Base-by-base conservation (phyloP, 2,113 vertebrate genomes). In the Himantopus leucocephalus region DNA sequence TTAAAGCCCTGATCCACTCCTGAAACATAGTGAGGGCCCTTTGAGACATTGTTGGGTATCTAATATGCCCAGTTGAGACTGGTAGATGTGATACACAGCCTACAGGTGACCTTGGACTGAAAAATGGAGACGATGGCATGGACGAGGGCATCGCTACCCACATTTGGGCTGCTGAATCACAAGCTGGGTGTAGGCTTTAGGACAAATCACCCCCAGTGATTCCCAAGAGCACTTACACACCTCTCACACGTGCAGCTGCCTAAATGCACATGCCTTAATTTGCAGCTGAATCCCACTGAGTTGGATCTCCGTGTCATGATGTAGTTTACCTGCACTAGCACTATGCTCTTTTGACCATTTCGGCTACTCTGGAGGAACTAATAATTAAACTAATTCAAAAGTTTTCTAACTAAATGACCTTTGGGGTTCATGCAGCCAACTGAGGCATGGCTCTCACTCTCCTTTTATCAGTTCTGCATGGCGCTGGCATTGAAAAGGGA, bases 161-260 rank as follows among this genome's bases (percentile, higher is more conserved):
- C 41, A 53, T 35, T 70, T 62, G 80, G 59, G 72, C 70, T 93
- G 75, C 78, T 91, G 78, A 94, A 74, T 88, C 72, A 83, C 59
- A 70, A 48, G 58, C 48, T 5, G 41, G 55, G 39, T 77, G 53
- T 62, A 58, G 82, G 34, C 62, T 75, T 30, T 39, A 17, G 63
- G 32, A 41, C 10, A 11, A 35, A 78, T 59, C 22, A 68, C 29
- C 63, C 48, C 56, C 52, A 75, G 47, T 7, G 35, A 67, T 59
- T 72, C 39, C 58, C 78, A 67, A 29, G 58, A 90, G 43, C 78
- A 50, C 16, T 34, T 24, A 12, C 18, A 52, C 24, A 39, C 21
- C 24, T 66, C 35, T 91, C 41, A 53, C 34, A 62, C 14, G n/a
- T 5, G 37, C 35, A 89, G 59, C 14, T 35, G 21, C 26, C 37